These are phyloP conservation scores for Latrodectus elegans DNA, from an alignment of 2,888 invertebrate species.

Conservation along the genomic window DNA sequence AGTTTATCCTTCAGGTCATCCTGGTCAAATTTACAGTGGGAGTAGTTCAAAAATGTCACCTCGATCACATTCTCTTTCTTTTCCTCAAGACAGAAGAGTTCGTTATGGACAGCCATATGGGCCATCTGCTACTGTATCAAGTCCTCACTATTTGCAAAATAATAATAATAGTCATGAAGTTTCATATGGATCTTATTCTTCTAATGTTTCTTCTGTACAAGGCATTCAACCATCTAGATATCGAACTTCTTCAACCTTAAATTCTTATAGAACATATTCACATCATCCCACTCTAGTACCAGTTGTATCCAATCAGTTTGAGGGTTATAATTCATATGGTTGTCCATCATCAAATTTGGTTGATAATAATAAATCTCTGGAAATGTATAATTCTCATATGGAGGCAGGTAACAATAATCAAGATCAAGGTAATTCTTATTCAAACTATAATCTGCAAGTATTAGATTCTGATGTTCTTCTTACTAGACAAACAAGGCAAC, in stretches of 20 bases:
- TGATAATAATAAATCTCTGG: conserved; percentile 43
- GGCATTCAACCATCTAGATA: conserved; percentile 34
- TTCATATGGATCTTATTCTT: conserved; percentile 40
- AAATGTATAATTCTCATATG: conserved; percentile 48
- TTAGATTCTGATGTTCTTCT: conserved; percentile 16
- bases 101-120: conserved; percentile 31
- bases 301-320: conserved; percentile 30
- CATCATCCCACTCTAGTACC: conserved; percentile 8
- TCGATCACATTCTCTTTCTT: conserved; percentile 23
- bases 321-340: conserved; percentile 18
- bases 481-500: conserved; percentile 16
- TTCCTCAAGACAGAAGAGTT: conserved; percentile 33
- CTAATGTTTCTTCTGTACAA: conserved; percentile 41
- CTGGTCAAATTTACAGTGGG: conserved; percentile 24
- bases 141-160: conserved; percentile 43
- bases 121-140: conserved; percentile 40
- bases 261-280: conserved; percentile 9
- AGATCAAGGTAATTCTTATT: conserved; percentile 10
- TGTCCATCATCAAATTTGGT: conserved; percentile 25
- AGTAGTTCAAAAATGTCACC: conserved; percentile 34
- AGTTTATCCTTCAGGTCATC: conserved; percentile 43
- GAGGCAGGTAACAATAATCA: conserved; percentile 38
- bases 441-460: conserved; percentile 26
- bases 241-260: conserved; percentile 14
- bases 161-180: conserved; percentile 32